A percentile compares a stretch with the other conserved stretches of the same genome.
Conservation (phyloP, 1,140 invertebrate species). For the Mizuhopecten yessoensis region DNA sequence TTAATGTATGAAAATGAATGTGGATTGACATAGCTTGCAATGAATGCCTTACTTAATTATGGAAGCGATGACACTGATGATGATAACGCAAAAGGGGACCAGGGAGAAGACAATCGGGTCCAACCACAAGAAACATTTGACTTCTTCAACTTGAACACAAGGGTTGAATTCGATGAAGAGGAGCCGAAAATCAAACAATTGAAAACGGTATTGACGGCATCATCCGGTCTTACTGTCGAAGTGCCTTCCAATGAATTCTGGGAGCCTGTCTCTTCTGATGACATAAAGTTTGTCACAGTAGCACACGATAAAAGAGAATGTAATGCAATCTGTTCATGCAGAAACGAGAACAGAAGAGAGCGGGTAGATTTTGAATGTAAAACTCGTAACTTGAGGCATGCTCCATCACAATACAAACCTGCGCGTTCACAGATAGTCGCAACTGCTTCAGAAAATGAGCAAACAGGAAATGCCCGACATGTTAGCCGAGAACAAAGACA, state of each 20-base stretch:
- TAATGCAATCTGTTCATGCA: background rate
- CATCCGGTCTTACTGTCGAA: background rate
- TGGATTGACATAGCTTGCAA: background rate
- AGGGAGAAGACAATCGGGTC: background rate
- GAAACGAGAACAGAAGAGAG: background rate
- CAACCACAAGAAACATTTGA: background rate
- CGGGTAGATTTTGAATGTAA: background rate
- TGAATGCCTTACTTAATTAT: background rate
- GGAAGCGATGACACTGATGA: background rate
- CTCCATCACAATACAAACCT: background rate
- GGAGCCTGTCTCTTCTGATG: background rate
- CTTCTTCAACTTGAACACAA: background rate
- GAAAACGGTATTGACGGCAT: background rate
- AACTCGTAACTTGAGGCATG: background rate
- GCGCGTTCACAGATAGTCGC: background rate
- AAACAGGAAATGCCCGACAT: background rate
- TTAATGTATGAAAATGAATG: too few species aligned
- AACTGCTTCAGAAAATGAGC: background rate
- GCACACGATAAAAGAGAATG: background rate
- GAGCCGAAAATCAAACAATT: background rate
- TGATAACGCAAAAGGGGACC: background rate
- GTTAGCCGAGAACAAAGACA: background rate
- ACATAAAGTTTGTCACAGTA: background rate
- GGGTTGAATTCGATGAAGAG: background rate
- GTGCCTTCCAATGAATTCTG: background rate